Evolutionary conservation across 2,113 vertebrate genomes (phyloP).

Genomic region (Bufo gargarizans): DNA sequence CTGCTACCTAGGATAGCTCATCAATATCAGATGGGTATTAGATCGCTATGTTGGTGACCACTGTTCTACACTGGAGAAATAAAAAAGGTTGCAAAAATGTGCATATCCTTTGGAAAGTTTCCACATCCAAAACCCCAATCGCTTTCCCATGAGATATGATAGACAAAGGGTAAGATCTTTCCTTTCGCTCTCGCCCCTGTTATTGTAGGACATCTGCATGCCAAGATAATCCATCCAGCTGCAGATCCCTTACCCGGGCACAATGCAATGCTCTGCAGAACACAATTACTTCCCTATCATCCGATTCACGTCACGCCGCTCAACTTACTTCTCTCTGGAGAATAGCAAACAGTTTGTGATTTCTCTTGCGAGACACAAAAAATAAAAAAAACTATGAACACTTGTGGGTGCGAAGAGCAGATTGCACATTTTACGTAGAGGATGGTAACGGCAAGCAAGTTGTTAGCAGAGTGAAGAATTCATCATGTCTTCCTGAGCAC

Average conservation of each 20-base stretch:
- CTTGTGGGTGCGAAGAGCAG: background rate
- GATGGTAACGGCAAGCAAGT: background rate
- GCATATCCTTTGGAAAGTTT: background rate
- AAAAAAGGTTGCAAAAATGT: background rate
- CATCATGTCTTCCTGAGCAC: background rate
- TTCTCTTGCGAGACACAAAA: background rate
- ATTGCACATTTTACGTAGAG: background rate
- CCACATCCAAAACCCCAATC: background rate
- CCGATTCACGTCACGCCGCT: background rate
- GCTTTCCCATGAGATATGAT: background rate
- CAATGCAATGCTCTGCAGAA: slow-evolving; percentile 1
- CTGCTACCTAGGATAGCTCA: no score
- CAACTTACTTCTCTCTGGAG: background rate
- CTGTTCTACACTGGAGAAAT: background rate
- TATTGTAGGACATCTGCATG: background rate
- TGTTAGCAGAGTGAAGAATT: background rate
- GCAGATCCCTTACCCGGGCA: background rate
- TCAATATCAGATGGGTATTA: no score
- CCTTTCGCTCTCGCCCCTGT: background rate
- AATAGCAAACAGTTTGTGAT: background rate
- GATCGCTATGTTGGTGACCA: background rate
- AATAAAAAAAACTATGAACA: background rate
- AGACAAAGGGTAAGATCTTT: background rate
- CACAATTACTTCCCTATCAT: slow-evolving; percentile 29
- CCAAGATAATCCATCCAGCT: background rate